Evolutionary conservation across 2,888 invertebrate species (phyloP).

Genomic region (Erebia palarica): DNA sequence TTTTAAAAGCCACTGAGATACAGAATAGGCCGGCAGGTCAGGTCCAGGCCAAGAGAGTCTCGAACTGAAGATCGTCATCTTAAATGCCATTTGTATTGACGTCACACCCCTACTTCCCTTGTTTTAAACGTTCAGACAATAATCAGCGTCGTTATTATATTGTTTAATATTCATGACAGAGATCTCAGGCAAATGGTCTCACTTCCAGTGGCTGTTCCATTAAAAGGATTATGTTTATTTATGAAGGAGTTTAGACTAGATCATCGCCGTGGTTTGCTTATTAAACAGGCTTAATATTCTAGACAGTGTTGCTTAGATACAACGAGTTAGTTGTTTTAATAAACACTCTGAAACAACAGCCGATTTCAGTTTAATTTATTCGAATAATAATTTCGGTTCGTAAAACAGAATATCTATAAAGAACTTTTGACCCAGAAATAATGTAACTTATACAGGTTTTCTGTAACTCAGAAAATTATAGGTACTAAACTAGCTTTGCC

Average conservation of each 20-base stretch:
- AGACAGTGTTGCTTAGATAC: conserved; percentile 6
- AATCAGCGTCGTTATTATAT: conserved; percentile 68
- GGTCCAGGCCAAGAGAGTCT: too few relatives aligned
- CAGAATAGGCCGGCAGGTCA: too few relatives aligned
- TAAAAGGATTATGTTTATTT: conserved; percentile 53
- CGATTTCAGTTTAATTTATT: not conserved
- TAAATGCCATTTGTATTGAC: conserved; percentile 49
- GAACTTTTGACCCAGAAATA: too few relatives aligned
- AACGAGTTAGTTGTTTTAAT: not conserved
- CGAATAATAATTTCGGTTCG: too few relatives aligned
- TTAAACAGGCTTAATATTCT: conserved; percentile 15
- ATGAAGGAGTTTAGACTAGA: conserved; percentile 39
- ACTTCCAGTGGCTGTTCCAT: conserved; percentile 43
- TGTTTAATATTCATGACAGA: conserved; percentile 59
- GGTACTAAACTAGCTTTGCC: too few relatives aligned
- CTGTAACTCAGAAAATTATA: too few relatives aligned
- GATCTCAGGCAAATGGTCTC: conserved; percentile 49
- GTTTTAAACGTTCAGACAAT: conserved; percentile 68
- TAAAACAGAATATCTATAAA: too few relatives aligned
- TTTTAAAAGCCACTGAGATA: too few relatives aligned
- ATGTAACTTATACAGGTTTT: too few relatives aligned
- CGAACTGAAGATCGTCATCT: not conserved
- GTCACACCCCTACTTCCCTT: conserved; percentile 65
- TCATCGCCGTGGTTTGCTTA: conserved; percentile 29
- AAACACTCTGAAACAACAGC: conserved; percentile 2